Conservation (phyloP, 35 echinoderm and acorn worm genomes). For the Chiridota heheva region DNA sequence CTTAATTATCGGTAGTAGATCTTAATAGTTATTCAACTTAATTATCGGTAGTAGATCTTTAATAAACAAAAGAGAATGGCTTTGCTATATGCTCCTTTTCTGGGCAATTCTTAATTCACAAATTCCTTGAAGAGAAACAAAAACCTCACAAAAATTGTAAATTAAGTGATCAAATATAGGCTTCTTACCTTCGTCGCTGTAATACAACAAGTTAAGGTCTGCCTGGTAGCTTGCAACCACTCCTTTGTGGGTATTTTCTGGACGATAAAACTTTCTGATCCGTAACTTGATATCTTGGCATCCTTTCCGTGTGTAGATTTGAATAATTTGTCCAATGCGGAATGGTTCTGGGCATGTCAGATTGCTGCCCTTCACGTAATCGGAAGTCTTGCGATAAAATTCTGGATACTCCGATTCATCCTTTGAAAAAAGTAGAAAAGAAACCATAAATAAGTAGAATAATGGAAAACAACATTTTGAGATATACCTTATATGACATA, state of each 20-base stretch:
- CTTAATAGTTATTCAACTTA: no score
- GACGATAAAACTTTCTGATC: constrained; percentile 85
- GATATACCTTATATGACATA: not conserved
- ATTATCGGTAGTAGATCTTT: no score
- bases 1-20: no score
- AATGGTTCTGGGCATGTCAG: constrained; percentile 88
- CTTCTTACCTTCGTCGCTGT: constrained; percentile 89
- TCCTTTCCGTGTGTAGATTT: constrained; percentile 72
- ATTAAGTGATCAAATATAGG: no score
- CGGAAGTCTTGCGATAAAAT: constrained; percentile 73
- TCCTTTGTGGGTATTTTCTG: constrained; percentile 97
- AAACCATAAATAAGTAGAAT: not conserved
- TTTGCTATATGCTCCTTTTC: no score
- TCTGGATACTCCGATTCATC: constrained; percentile 93
- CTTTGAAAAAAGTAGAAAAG: constrained; percentile 27
- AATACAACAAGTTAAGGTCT: constrained; percentile 92
- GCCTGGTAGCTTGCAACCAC: constrained; percentile 71
- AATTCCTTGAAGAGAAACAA: no score
- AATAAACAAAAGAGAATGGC: no score
- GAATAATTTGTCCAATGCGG: constrained; percentile 74
- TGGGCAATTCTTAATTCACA: no score
- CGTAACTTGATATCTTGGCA: constrained; percentile 57
- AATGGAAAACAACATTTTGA: not conserved
- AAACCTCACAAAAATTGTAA: no score
- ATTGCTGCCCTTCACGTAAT: constrained; percentile 96